Base-by-base conservation (phyloP, 2,797 vertebrate species). In the Cottoperca gobio region DNA sequence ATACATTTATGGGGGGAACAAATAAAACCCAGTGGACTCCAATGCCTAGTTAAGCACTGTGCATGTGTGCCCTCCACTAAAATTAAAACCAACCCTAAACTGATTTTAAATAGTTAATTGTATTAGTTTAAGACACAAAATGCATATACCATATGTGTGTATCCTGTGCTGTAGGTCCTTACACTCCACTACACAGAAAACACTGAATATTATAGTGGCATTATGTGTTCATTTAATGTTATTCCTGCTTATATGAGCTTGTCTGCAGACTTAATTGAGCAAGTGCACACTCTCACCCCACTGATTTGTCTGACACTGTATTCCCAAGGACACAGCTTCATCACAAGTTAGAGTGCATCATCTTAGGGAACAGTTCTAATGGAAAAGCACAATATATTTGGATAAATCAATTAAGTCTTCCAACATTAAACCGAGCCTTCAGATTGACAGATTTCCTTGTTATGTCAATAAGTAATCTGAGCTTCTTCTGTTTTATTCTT, bases 221-320 rank as follows among this genome's bases (percentile, higher is more conserved):
- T 43, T 26, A 37, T 70, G 68, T 59, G 46, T 50, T 62, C 39
- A 57, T 61, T 83, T 52, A 54, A 33, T 50, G 14, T 67, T 71
- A 55, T 65, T 81, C 59, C 61, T 42, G 42, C 39, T 42, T 43
- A 28, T 83, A 87, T 83, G 82, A 84, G 60, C 64, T 59, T 5
- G 26, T 80, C 81, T 77, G 57, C 54, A 71, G 73, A 72, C 43
- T 74, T 80, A 80, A 85, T 89, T 72, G 64, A 72, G 70, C 76
- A 83, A 81, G 68, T 62, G 60, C 72, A 79, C 46, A 71, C 59
- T 77, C 79, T 84, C 54, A 55, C 52, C 72, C 58, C 16, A 23
- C 43, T 84, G 73, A 84, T 76, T 75, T 81, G 61, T 84, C 66
- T 81, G 68, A 78, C 85, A 16, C 26, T 23, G 13, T 67, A 75